These are phyloP conservation scores for Pterostichus niger DNA, from an alignment of 2,888 invertebrate genomes.

Conservation along the genomic window DNA sequence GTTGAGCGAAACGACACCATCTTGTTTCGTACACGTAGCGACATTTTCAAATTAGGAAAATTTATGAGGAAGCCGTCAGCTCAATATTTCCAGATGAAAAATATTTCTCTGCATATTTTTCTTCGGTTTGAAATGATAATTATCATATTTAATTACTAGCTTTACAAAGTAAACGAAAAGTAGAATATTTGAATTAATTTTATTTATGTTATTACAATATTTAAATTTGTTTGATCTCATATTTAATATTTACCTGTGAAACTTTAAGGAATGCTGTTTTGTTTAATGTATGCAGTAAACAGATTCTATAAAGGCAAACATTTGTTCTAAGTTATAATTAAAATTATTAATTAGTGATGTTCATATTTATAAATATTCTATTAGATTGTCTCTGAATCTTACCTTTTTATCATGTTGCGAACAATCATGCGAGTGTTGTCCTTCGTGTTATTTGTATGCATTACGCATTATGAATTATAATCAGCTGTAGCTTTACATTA, in stretches of 20 bases:
- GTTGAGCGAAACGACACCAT: constrained; percentile 17
- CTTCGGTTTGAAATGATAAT: background rate
- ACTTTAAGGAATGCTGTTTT: background rate
- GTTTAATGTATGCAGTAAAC: background rate
- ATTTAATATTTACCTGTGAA: background rate
- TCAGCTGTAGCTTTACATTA: constrained; percentile 1
- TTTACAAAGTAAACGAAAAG: background rate
- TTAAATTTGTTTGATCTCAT: constrained; percentile 13
- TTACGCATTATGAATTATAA: constrained; percentile 34
- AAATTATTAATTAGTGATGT: constrained; percentile 17
- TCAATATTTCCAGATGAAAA: constrained; percentile 33
- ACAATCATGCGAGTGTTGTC: constrained; percentile 1
- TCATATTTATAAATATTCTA: constrained; percentile 42
- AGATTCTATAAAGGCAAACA: constrained; percentile 1
- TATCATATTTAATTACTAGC: constrained; percentile 20
- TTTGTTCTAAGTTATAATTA: constrained; percentile 15
- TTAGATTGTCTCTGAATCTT: background rate
- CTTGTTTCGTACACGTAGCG: constrained; percentile 15
- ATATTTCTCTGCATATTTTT: background rate
- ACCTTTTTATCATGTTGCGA: background rate
- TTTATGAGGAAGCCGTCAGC: constrained; percentile 37
- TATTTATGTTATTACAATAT: background rate
- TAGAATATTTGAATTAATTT: background rate
- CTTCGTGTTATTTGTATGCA: constrained; percentile 35
- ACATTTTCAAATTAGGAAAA: constrained; percentile 44